Evolutionary conservation across 2,888 invertebrate species (phyloP), one percentile per base, ranked within the genome.

Genomic region (Copidosoma aretas): DNA sequence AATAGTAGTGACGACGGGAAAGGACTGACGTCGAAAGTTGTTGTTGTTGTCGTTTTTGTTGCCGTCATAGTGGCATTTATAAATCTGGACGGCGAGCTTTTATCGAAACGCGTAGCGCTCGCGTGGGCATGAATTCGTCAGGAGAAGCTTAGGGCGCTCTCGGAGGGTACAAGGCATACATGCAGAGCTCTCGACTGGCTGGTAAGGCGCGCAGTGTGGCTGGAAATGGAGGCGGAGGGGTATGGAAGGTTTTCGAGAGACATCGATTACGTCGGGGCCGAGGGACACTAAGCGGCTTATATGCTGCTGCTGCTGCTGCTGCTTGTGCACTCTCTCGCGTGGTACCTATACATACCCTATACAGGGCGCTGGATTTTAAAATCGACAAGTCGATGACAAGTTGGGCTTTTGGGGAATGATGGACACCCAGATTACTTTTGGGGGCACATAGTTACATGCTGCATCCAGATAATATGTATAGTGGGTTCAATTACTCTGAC

Each of bases 161-260:
- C 25, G 41, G 12, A 39, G 46, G 21, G n/a, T n/a, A n/a, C n/a
- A n/a, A n/a, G n/a, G n/a, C n/a, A n/a, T n/a, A n/a, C n/a, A n/a
- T n/a, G n/a, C n/a, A n/a, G n/a, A n/a, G n/a, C n/a, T n/a, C n/a
- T n/a, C n/a, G n/a, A n/a, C n/a, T n/a, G n/a, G n/a, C n/a, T n/a
- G n/a, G n/a, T n/a, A n/a, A n/a, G n/a, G n/a, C n/a, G n/a, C n/a
- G n/a, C n/a, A n/a, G n/a, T n/a, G n/a, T n/a, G n/a, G n/a, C n/a
- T n/a, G 8, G 32, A 32, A 5, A 32, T 43, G 43, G 60, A 15
- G 58, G 57, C n/a, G 8, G 66, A 46, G 56, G 52, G 52, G 8
- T 8, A 32, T 3, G n/a, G 52, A 54, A 65, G 71, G 67, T 54
- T 65, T 67, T 60, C 53, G 65, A 73, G 64, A 73, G 73, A 71